These are phyloP conservation scores for Corticium candelabrum DNA, from an alignment of 37 sponge, comb jelly and placozoan genomes.

Conservation along the genomic window DNA sequence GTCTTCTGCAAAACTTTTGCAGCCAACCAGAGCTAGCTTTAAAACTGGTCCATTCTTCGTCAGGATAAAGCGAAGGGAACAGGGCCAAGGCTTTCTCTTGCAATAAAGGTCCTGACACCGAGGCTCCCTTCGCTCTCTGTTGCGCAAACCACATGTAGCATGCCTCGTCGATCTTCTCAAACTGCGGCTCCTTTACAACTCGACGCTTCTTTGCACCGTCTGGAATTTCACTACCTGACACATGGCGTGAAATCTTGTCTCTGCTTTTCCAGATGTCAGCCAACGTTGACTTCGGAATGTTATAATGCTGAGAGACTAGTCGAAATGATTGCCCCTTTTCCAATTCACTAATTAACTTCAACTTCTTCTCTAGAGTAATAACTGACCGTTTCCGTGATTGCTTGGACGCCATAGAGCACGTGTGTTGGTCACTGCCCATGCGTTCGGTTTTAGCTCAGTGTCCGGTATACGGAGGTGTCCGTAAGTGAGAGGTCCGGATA, in stretches of 20 bases:
- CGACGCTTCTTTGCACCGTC: constrained; percentile 22
- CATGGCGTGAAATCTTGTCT: constrained; percentile 12
- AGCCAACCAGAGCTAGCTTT: constrained; percentile 24
- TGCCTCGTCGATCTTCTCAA: constrained; percentile 13
- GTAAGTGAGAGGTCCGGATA: too few relatives aligned
- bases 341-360: constrained; percentile 10
- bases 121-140: constrained; percentile 27
- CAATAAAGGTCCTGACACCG: constrained; percentile 20
- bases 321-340: constrained; percentile 10
- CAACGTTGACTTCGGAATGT: constrained; percentile 15
- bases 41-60: too few relatives aligned
- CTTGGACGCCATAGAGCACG: too few relatives aligned
- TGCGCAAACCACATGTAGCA: constrained; percentile 26
- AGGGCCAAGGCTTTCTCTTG: constrained; percentile 14
- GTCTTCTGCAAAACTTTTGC: constrained; percentile 8
- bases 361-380: constrained; percentile 13
- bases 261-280: constrained; percentile 32
- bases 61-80: constrained; percentile 21
- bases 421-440: too few relatives aligned
- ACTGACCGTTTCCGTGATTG: constrained; percentile 14
- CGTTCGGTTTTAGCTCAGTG: too few relatives aligned
- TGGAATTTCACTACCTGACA: constrained; percentile 11
- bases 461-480: too few relatives aligned
- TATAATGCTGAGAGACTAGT: constrained; percentile 10
- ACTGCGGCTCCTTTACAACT: constrained; percentile 10